These are phyloP conservation scores for Merops nubicus DNA, from an alignment of 2,113 vertebrate species.

Conservation along the genomic window DNA sequence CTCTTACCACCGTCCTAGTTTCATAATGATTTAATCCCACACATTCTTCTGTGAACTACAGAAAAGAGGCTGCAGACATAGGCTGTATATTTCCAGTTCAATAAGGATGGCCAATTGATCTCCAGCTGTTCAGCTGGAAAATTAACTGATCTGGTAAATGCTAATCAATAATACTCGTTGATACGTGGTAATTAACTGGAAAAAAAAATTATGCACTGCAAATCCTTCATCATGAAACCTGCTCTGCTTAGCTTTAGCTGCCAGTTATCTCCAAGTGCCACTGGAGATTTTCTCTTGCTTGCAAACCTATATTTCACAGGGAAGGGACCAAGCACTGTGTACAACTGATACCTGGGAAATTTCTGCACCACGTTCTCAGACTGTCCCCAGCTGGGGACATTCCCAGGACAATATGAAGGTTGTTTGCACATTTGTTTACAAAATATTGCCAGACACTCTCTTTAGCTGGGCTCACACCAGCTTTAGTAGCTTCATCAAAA, in stretches of 20 bases:
- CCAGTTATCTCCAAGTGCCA: not conserved
- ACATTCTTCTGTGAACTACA: not conserved
- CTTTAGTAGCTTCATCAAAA: slow-evolving; percentile 83
- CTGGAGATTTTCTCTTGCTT: not conserved
- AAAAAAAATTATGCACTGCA: not conserved
- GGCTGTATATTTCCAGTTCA: not conserved
- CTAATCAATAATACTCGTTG: slow-evolving; percentile 19
- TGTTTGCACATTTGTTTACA: slow-evolving; percentile 89
- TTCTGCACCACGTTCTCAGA: slow-evolving; percentile 90
- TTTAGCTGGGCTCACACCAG: slow-evolving; percentile 82
- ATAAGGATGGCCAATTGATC: not conserved
- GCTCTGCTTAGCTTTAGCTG: not conserved
- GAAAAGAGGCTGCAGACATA: not conserved
- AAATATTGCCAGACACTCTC: slow-evolving; percentile 95
- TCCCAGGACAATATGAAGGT: slow-evolving; percentile 91
- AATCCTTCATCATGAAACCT: not conserved
- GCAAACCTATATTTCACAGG: not conserved
- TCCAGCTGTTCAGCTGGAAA: slow-evolving; percentile 21
- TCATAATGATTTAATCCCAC: not conserved
- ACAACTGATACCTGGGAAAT: slow-evolving; percentile 88
- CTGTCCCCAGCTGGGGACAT: slow-evolving; percentile 94
- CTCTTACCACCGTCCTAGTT: not conserved
- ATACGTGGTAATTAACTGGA: slow-evolving; percentile 19
- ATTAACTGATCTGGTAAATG: slow-evolving; percentile 33
- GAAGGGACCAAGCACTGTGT: not conserved